Evolutionary conservation across 2,797 vertebrate species (phyloP).

Genomic region (Girardinus metallicus): DNA sequence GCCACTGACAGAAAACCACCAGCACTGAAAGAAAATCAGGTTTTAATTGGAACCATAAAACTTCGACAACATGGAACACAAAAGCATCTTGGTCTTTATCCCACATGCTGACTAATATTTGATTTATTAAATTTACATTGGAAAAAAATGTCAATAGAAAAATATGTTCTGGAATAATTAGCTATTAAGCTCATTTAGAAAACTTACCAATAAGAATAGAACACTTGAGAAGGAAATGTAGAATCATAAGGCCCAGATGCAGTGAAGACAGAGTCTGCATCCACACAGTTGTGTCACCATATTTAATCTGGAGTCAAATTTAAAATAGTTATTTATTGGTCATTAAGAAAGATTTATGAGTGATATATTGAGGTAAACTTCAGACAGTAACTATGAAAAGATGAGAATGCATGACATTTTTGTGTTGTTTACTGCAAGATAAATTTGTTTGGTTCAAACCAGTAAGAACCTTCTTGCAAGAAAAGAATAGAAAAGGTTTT

Average conservation of each 20-base stretch:
- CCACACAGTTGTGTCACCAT: constrained; percentile 12
- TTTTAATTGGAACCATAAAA: background rate
- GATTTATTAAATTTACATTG: background rate
- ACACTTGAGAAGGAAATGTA: constrained; percentile 6
- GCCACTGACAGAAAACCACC: background rate
- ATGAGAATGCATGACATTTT: background rate
- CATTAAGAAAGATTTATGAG: rapidly evolving
- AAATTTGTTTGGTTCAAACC: background rate
- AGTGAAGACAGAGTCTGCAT: constrained; percentile 4
- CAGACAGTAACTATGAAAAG: background rate
- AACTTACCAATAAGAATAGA: constrained; percentile 2
- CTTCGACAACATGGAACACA: background rate
- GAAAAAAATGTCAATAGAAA: rapidly evolving
- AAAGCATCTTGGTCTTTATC: background rate
- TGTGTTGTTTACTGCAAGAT: background rate
- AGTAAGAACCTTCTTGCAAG: background rate
- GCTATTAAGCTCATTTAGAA: background rate
- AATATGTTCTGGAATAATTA: background rate
- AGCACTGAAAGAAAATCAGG: constrained; percentile 1
- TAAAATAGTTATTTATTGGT: rapidly evolving
- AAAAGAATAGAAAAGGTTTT: background rate
- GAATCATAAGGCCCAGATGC: background rate
- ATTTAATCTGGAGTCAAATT: constrained; percentile 3
- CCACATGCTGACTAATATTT: background rate
- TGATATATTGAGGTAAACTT: background rate